Conservation (phyloP, 2,113 vertebrate genomes). For the Chionodraco myersi region DNA sequence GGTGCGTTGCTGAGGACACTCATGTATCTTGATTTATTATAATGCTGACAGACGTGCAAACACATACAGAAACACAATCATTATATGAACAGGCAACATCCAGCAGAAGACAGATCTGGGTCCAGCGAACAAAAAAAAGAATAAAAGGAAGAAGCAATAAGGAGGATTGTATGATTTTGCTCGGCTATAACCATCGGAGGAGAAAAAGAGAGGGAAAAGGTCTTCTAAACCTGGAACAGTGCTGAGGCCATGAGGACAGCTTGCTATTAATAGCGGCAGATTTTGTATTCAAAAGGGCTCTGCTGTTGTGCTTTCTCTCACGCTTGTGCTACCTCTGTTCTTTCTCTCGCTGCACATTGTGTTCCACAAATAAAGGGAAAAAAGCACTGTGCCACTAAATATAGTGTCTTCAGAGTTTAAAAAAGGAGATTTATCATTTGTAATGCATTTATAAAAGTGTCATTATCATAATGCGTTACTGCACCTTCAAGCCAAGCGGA, state of each 20-base stretch:
- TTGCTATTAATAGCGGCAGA: conserved; percentile 83
- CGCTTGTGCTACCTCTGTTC: conserved; percentile 48
- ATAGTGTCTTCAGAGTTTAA: conserved; percentile 18
- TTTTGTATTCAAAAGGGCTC: conserved; percentile 83
- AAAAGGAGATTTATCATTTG: background rate
- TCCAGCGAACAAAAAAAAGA: background rate
- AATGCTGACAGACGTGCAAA: conserved; percentile 28
- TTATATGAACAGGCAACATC: conserved; percentile 51
- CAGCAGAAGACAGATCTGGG: conserved; percentile 34
- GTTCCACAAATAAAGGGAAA: conserved; percentile 52
- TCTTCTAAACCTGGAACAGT: conserved; percentile 71
- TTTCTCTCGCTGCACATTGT: conserved; percentile 50
- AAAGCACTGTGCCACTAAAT: conserved; percentile 15
- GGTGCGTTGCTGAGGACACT: background rate
- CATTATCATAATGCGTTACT: background rate
- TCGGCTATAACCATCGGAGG: conserved; percentile 27
- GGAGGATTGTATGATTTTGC: conserved; percentile 22
- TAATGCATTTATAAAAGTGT: conserved; percentile 13
- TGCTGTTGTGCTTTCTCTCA: conserved; percentile 77
- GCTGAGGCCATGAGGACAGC: conserved; percentile 69
- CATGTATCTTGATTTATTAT: conserved; percentile 37
- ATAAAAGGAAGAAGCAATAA: conserved; percentile 18
- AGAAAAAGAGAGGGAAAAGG: conserved; percentile 45
- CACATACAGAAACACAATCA: conserved; percentile 18
- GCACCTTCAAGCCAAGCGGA: conserved; percentile 13